Evolutionary conservation across 2,797 vertebrate species (phyloP).

Genomic region (Merluccius polli): DNA sequence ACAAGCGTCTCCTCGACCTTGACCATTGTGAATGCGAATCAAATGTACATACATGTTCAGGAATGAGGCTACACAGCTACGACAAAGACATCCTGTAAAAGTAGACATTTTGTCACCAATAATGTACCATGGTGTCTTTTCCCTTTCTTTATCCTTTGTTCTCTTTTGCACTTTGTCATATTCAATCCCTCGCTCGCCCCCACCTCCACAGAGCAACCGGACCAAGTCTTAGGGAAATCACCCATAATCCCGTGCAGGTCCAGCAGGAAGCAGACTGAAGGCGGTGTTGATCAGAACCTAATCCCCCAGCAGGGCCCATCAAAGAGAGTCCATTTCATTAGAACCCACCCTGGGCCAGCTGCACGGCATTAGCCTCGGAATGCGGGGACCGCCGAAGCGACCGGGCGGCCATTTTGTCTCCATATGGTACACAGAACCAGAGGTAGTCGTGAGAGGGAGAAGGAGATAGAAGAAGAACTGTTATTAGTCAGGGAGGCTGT

Average conservation of each 20-base stretch:
- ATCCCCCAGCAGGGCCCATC: constrained; percentile 70
- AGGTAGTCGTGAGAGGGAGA: constrained; percentile 20
- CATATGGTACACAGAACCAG: constrained; percentile 61
- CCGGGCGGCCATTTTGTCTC: constrained; percentile 64
- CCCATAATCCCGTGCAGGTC: constrained; percentile 65
- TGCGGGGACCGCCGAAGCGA: constrained; percentile 63
- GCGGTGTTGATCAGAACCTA: constrained; percentile 75
- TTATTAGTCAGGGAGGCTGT: neutral
- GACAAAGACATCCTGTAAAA: neutral
- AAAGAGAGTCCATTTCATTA: constrained; percentile 74
- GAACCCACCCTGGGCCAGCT: constrained; percentile 69
- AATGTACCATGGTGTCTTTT: constrained; percentile 18
- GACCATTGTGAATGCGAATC: neutral
- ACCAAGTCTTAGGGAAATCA: constrained; percentile 50
- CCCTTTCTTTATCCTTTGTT: constrained; percentile 5
- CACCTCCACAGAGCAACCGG: too few relatives aligned
- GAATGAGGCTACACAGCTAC: neutral
- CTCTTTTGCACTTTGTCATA: constrained; percentile 29
- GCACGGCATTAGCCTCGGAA: constrained; percentile 70
- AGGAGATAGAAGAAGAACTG: constrained; percentile 27
- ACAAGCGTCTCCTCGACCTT: neutral
- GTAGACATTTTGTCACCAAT: neutral
- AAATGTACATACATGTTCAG: too few relatives aligned
- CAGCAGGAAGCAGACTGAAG: constrained; percentile 65
- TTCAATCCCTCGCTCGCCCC: constrained; percentile 30